These are phyloP conservation scores for Gryon sp. DNA, from an alignment of 1,140 invertebrate genomes.

Conservation along the genomic window DNA sequence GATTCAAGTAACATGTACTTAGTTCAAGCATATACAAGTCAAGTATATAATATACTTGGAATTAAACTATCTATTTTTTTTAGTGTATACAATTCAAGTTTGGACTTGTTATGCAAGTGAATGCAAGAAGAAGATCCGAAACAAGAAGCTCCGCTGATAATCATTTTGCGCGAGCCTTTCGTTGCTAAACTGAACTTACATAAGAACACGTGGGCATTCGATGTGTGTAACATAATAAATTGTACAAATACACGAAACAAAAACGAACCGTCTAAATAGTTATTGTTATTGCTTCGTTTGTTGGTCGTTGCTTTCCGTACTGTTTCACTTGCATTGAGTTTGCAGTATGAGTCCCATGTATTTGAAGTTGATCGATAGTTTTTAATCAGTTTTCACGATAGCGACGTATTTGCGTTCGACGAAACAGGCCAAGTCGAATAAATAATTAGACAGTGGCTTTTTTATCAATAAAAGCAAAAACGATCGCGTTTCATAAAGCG, in stretches of 20 bases:
- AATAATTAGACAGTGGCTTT: constrained; percentile 1
- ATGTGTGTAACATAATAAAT: constrained; percentile 12
- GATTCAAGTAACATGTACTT: too few relatives aligned
- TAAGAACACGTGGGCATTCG: neutral
- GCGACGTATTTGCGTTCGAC: neutral
- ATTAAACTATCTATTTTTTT: too few relatives aligned
- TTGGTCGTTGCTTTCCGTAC: neutral
- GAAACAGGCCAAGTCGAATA: neutral
- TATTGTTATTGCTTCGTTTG: constrained; percentile 17
- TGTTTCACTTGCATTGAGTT: neutral
- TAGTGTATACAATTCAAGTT: too few relatives aligned
- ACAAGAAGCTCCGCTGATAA: constrained; percentile 24
- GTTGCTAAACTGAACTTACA: constrained; percentile 21
- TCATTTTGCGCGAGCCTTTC: constrained; percentile 13
- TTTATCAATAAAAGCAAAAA: neutral
- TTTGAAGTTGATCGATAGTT: constrained; percentile 25
- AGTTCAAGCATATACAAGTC: too few relatives aligned
- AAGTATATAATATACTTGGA: too few relatives aligned
- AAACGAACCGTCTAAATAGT: constrained; percentile 1
- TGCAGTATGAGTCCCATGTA: neutral
- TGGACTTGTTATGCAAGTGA: too few relatives aligned
- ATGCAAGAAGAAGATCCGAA: neutral
- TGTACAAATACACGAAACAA: constrained; percentile 5
- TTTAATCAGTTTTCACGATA: constrained; percentile 21
- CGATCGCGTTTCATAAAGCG: neutral